phyloP scores from a whole-genome alignment of 2,888 invertebrate species.

The Agrotis segetum region DNA sequence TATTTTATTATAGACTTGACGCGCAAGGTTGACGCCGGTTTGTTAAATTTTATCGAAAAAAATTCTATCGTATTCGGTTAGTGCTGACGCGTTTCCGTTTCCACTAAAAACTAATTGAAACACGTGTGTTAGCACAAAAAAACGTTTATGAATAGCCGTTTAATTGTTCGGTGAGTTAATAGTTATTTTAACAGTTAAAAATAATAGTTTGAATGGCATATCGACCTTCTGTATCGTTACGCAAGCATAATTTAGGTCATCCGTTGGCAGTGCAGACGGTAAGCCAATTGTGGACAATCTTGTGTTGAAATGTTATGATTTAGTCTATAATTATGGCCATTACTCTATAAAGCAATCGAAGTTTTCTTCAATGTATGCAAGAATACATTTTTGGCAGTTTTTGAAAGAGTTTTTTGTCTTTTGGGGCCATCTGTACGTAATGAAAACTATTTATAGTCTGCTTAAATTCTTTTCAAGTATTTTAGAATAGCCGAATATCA shows the following conservation, averaged over 20 bases:
- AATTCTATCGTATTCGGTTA: conserved; percentile 26
- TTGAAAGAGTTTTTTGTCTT: not conserved
- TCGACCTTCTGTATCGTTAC: conserved; percentile 64
- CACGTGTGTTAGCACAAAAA: conserved; percentile 32
- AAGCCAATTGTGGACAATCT: conserved; percentile 48
- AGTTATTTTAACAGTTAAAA: conserved; percentile 46
- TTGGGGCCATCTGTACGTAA: no score
- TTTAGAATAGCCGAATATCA: no score
- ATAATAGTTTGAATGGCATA: conserved; percentile 58
- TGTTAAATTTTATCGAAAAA: conserved; percentile 17
- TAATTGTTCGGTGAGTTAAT: conserved; percentile 46
- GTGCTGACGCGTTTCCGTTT: conserved; percentile 54
- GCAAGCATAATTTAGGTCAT: conserved; percentile 70
- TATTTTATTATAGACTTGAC: conserved; percentile 24
- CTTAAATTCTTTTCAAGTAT: no score
- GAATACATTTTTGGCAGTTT: conserved; percentile 20
- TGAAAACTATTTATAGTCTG: no score
- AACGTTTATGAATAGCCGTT: conserved; percentile 35
- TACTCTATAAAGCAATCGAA: conserved; percentile 35
- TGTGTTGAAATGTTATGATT: conserved; percentile 55
- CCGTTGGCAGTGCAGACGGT: conserved; percentile 44
- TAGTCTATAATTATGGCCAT: conserved; percentile 49
- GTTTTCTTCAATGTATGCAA: conserved; percentile 32
- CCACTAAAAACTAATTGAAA: conserved; percentile 46
- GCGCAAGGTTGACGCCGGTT: conserved; percentile 41